These are phyloP conservation scores for Nasua narica DNA, from an alignment of 2,797 vertebrate species.

Conservation along the genomic window DNA sequence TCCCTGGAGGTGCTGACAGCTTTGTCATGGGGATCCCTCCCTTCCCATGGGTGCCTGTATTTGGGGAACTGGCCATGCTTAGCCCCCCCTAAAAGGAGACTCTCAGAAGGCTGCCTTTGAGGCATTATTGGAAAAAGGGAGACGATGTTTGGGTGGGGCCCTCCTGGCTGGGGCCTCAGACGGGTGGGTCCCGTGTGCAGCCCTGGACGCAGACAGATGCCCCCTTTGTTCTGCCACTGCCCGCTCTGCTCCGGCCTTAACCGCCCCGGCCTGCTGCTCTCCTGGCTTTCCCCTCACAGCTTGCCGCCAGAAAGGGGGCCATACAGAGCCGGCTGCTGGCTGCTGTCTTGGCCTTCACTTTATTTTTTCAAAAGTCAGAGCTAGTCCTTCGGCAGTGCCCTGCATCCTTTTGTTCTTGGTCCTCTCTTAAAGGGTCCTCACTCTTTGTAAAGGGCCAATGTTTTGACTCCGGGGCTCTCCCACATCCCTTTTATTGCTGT, in stretches of 20 bases:
- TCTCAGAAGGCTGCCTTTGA: not conserved
- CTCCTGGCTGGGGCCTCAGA: conserved; percentile 35
- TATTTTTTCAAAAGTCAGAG: not conserved
- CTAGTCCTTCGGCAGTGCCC: not conserved
- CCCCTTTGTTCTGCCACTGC: conserved; percentile 61
- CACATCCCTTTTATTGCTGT: not conserved
- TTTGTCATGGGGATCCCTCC: not conserved
- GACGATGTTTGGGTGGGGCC: conserved; percentile 58
- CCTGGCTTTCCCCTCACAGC: not conserved
- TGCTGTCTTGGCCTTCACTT: not conserved
- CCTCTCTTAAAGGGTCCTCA: not conserved
- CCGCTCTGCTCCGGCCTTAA: not conserved
- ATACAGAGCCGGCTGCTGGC: not conserved
- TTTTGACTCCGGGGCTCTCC: not conserved
- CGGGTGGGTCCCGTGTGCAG: not conserved
- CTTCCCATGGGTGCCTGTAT: not conserved
- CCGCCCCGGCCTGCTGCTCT: not conserved
- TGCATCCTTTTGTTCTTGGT: conserved; percentile 59
- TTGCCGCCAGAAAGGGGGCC: not conserved
- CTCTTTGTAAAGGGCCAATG: not conserved
- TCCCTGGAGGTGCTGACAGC: conserved; percentile 10
- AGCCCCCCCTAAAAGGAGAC: not conserved
- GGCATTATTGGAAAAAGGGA: conserved; percentile 32
- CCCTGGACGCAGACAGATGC: conserved; percentile 55
- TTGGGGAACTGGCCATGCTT: not conserved